Evolutionary conservation across 2,113 vertebrate genomes (phyloP).

Genomic region (Odontesthes bonariensis): DNA sequence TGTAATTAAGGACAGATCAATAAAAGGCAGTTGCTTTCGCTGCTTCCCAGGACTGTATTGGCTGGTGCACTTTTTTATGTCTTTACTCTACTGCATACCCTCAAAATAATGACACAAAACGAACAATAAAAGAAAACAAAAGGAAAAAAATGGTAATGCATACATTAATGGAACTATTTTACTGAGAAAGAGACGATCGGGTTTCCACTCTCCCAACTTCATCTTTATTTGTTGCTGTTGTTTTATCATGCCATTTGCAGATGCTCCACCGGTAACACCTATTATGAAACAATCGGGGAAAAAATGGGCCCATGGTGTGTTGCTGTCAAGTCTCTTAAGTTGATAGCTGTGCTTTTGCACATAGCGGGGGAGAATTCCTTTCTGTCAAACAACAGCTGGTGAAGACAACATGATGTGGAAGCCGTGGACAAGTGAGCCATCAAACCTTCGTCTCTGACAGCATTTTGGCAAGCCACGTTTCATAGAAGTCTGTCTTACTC

Average conservation of each 20-base stretch:
- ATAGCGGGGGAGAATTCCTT: constrained; percentile 67
- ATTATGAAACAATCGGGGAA: constrained; percentile 57
- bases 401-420: constrained; percentile 75
- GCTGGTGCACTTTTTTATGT: constrained; percentile 11
- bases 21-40: constrained; percentile 70
- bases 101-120: constrained; percentile 14
- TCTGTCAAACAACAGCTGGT: constrained; percentile 79
- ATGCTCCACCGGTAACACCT: constrained; percentile 59
- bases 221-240: constrained; percentile 41
- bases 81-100: constrained; percentile 5
- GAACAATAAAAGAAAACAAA: not conserved
- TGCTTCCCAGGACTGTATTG: constrained; percentile 17
- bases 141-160: not conserved
- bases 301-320: constrained; percentile 51
- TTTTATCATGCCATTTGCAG: constrained; percentile 52
- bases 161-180: not conserved
- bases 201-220: constrained; percentile 11
- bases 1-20: constrained; percentile 79
- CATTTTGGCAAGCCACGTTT: constrained; percentile 73
- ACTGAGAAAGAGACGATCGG: constrained; percentile 10
- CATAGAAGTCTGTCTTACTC: constrained; percentile 67
- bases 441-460: constrained; percentile 74
- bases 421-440: constrained; percentile 79
- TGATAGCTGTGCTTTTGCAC: constrained; percentile 74
- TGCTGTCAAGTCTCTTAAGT: constrained; percentile 74